phyloP scores from a whole-genome alignment of 2,888 invertebrate species.

The Oligia strigilis region DNA sequence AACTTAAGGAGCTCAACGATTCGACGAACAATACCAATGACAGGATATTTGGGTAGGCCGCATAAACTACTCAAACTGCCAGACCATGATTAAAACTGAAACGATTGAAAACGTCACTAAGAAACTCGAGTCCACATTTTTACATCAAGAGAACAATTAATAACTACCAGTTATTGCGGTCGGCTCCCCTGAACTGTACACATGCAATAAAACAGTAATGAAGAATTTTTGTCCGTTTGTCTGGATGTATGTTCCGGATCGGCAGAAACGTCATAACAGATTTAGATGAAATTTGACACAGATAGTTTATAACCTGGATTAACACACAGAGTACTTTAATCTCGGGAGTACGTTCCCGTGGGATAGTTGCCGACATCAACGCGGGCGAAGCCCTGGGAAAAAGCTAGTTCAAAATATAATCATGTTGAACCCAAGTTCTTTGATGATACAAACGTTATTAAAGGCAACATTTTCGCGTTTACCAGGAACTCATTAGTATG shows the following conservation, averaged over 20 bases:
- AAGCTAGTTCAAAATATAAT: background rate
- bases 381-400: background rate
- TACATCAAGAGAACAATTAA: background rate
- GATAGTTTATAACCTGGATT: background rate
- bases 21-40: no score
- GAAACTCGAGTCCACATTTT: background rate
- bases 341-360: background rate
- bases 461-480: conserved; percentile 26
- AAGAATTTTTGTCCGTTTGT: background rate
- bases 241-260: background rate
- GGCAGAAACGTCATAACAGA: background rate
- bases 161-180: background rate
- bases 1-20: no score
- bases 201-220: no score
- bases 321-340: background rate
- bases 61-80: no score
- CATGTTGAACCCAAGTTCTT: conserved; percentile 1
- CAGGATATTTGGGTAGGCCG: no score
- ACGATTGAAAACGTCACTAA: background rate
- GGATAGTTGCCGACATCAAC: background rate
- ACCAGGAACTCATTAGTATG: conserved; percentile 17
- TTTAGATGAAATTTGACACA: background rate
- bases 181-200: no score
- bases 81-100: no score
- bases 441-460: conserved; percentile 14